A percentile compares a stretch with the other conserved stretches of the same genome.
These are phyloP conservation scores for Oscarella lobularis DNA, from an alignment of 37 sponge, comb jelly and placozoan genomes.

Conservation along the genomic window DNA sequence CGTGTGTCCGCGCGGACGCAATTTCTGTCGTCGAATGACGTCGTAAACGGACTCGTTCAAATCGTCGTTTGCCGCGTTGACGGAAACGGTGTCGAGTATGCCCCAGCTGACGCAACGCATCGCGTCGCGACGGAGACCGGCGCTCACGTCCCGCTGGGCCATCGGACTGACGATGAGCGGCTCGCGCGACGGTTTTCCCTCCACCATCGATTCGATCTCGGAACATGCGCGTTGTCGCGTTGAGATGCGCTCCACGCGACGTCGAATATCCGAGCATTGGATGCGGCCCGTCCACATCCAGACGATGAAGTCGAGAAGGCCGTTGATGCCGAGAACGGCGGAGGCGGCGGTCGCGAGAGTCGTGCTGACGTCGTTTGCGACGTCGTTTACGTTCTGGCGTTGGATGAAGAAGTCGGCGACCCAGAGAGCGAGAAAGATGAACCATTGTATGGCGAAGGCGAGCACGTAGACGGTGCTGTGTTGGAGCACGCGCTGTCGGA, in stretches of 20 bases:
- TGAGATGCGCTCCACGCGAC: background rate
- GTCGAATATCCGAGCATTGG: background rate
- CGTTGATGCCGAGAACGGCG: conserved; percentile 40
- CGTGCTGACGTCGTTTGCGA: background rate
- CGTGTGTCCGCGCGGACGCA: background rate
- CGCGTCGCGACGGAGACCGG: conserved; percentile 41
- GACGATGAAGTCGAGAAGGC: conserved; percentile 48
- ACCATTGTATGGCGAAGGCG: conserved; percentile 35
- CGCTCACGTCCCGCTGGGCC: conserved; percentile 34
- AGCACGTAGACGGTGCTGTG: conserved; percentile 44
- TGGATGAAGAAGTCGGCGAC: conserved; percentile 10
- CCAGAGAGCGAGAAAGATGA: conserved; percentile 35
- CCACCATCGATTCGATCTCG: too few species aligned
- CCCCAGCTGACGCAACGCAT: conserved; percentile 68
- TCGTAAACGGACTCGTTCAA: background rate
- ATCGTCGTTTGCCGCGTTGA: background rate
- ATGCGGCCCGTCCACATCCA: conserved; percentile 41
- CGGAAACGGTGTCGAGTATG: conserved; percentile 42
- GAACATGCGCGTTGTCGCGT: too few species aligned
- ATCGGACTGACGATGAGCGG: background rate
- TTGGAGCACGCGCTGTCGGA: conserved; percentile 38
- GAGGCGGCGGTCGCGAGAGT: conserved; percentile 44
- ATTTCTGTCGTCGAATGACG: background rate
- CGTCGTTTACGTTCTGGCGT: background rate
- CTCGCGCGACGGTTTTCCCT: too few species aligned